A percentile compares a stretch with the other conserved stretches of the same genome.
These are phyloP conservation scores for Halcyon senegalensis DNA, from an alignment of 2,113 vertebrate genomes.

Conservation along the genomic window DNA sequence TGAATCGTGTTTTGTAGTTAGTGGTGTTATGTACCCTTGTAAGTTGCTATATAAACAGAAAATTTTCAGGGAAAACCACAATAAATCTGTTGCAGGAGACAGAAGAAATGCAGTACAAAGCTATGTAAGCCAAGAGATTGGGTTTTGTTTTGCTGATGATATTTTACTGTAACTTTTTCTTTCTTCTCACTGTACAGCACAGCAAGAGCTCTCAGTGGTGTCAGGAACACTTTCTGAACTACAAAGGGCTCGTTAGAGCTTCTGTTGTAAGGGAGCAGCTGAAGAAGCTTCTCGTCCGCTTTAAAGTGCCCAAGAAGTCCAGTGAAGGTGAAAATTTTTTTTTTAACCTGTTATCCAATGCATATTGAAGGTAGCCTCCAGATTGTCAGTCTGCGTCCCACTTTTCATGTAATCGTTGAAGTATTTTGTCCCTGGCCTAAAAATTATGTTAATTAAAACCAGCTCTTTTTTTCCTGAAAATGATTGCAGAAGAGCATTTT, in stretches of 20 bases:
- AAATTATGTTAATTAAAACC: neutral
- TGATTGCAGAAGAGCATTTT: neutral
- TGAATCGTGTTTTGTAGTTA: neutral
- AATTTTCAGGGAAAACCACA: neutral
- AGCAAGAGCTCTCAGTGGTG: constrained; percentile 98
- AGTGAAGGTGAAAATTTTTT: constrained; percentile 85
- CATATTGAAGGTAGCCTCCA: neutral
- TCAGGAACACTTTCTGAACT: constrained; percentile 96
- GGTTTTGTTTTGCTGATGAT: neutral
- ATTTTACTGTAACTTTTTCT: neutral
- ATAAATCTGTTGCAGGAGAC: neutral
- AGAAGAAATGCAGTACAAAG: neutral
- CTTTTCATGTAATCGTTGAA: neutral
- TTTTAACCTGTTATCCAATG: neutral
- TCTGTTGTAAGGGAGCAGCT: constrained; percentile 93
- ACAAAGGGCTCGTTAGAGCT: constrained; percentile 94
- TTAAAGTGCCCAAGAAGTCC: constrained; percentile 93
- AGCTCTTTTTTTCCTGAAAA: neutral
- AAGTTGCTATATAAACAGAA: neutral
- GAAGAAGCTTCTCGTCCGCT: constrained; percentile 93
- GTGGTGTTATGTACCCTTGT: neutral
- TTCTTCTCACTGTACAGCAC: constrained; percentile 77
- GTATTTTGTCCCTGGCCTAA: neutral
- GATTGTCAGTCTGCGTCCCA: neutral
- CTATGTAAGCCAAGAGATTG: neutral